These are phyloP conservation scores for Acrocera orbiculus DNA, from an alignment of 2,888 invertebrate species.

Conservation along the genomic window DNA sequence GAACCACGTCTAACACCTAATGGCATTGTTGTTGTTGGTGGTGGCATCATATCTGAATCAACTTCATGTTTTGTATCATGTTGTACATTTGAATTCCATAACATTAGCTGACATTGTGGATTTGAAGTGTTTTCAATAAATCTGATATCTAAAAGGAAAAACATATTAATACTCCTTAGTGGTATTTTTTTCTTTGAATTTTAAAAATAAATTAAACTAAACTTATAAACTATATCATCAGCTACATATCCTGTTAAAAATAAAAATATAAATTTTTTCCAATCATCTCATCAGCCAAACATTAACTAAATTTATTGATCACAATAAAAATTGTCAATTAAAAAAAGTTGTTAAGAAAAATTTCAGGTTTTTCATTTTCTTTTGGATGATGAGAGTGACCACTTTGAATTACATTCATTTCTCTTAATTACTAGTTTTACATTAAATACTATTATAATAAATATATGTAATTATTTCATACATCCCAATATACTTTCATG, in stretches of 20 bases:
- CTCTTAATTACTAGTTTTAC: neutral
- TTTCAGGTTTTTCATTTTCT: neutral
- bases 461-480: too few species aligned
- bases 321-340: neutral
- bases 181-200: conserved; percentile 6
- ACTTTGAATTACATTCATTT: conserved; percentile 14
- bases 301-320: conserved; percentile 1
- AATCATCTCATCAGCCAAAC: conserved; percentile 14
- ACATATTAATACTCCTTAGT: conserved; percentile 8
- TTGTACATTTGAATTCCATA: conserved; percentile 7
- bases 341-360: neutral
- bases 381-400: conserved; percentile 16
- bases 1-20: conserved; percentile 46
- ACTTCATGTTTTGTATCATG: conserved; percentile 35
- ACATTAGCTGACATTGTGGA: conserved; percentile 4
- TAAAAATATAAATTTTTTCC: conserved; percentile 8
- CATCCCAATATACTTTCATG: neutral
- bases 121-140: conserved; percentile 22
- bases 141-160: conserved; percentile 22
- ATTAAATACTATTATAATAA: neutral
- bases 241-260: conserved; percentile 3
- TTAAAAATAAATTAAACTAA: conserved; percentile 1
- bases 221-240: conserved; percentile 7
- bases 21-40: conserved; percentile 41
- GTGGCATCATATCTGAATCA: conserved; percentile 49